Evolutionary conservation across 1,140 invertebrate genomes (phyloP), one percentile per base, ranked within the genome.

Genomic region (Druon quercuslanigerum): DNA sequence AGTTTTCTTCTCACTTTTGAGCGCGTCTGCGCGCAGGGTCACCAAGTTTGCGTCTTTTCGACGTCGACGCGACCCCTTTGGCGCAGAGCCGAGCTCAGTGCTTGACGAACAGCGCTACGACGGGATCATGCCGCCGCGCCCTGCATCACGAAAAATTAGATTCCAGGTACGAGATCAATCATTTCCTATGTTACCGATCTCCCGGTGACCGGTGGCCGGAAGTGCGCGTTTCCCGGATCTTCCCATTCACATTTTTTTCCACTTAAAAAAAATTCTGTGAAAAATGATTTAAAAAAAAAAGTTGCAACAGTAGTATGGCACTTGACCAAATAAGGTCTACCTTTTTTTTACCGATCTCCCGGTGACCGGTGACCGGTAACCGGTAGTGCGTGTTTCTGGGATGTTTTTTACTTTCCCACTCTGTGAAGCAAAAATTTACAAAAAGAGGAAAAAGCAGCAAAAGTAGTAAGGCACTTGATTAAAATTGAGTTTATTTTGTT

Each of bases 91-190:
- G 71, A 73, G 80, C 82, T 90, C 88, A 90, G 90, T 91, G 85
- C 87, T 89, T 87, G 89, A 89, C 82, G 86, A 89, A 87, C 89
- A 87, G 88, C 89, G 89, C 85, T 85, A 87, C 85, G 89, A 90
- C 88, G 89, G 87, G 86, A 91, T 82, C 86, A 91, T 91, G 90
- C 85, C 88, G 89, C 89, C 89, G 89, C 89, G 86, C 86, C 88
- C 89, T 87, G 85, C 84, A 84, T 79, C 87, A 84, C 83, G 85
- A 80, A 85, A 85, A 86, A 85, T 86, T 83, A 86, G 88, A 88
- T 87, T 84, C 83, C 90, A 91, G 90, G 90, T 91, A 89, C 86
- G 86, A 79, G 60, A 66, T 66, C 60, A 66, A 66, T 66, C 60
- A 66, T 66, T 66, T 40, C 60, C 57, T 46, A 3, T 33, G 60